Conservation (phyloP, 2,888 invertebrate genomes). For the Cataglyphis altisquamis region DNA sequence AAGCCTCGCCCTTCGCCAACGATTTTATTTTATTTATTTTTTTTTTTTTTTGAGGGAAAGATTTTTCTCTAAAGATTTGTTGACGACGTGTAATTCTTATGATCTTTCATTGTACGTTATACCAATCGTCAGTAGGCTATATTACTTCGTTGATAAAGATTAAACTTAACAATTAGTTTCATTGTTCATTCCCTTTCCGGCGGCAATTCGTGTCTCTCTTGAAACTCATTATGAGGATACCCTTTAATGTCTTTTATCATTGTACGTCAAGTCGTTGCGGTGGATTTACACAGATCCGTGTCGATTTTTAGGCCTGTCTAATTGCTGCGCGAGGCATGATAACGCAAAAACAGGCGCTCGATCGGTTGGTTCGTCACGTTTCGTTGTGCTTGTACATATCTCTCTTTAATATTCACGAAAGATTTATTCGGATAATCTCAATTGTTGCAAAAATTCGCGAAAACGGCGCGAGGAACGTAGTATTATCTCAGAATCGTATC, state of each 20-base stretch:
- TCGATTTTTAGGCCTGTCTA: conserved; percentile 17
- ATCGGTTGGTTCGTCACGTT: conserved; percentile 8
- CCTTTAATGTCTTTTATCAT: conserved; percentile 20
- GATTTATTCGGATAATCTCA: conserved; percentile 1
- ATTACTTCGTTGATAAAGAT: conserved; percentile 72
- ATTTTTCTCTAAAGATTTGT: conserved; percentile 3
- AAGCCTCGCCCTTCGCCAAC: neutral
- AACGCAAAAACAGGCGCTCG: neutral
- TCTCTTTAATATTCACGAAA: neutral
- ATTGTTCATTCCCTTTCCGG: conserved; percentile 41
- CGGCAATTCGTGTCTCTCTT: neutral
- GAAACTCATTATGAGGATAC: neutral
- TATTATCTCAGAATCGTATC: neutral
- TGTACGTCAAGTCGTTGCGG: conserved; percentile 43
- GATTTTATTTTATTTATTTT: neutral
- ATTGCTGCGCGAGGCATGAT: conserved; percentile 1
- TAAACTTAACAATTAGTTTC: conserved; percentile 61
- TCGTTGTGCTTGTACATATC: conserved; percentile 33
- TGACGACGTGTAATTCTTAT: conserved; percentile 43
- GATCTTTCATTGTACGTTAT: conserved; percentile 62
- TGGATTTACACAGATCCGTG: conserved; percentile 1
- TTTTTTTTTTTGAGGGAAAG: neutral
- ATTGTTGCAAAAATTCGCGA: conserved; percentile 5
- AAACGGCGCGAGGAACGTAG: conserved; percentile 21
- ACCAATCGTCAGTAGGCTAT: conserved; percentile 72